phyloP scores from a whole-genome alignment of 2,113 vertebrate species.

The Colinus virginianus region DNA sequence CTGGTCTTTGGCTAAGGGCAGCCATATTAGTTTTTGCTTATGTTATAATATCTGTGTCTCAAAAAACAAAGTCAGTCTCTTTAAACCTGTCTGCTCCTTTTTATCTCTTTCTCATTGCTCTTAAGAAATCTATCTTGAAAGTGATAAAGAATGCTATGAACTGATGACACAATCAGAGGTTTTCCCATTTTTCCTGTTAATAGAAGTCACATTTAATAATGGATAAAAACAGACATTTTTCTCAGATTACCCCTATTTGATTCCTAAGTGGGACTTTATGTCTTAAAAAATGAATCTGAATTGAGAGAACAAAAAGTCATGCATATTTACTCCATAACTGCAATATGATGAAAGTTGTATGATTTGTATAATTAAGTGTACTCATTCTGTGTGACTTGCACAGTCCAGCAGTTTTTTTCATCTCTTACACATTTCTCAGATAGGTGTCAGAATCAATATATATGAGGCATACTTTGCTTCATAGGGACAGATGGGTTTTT shows the following conservation, averaged over 20 bases:
- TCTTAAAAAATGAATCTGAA: neutral
- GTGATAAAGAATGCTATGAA: neutral
- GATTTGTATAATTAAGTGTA: neutral
- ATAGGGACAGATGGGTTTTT: neutral
- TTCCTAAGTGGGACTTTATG: neutral
- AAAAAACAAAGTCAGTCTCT: neutral
- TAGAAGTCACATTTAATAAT: neutral
- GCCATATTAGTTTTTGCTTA: neutral
- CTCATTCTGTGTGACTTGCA: neutral
- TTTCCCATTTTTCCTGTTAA: neutral
- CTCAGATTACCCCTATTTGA: neutral
- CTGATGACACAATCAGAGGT: neutral
- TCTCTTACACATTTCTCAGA: neutral
- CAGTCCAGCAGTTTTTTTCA: neutral
- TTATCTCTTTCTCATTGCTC: neutral
- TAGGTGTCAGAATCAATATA: neutral
- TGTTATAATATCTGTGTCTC: neutral
- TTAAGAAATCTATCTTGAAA: neutral
- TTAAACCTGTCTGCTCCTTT: neutral
- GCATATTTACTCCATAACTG: neutral
- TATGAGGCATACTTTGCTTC: neutral
- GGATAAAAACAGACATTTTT: neutral
- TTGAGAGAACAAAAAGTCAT: neutral
- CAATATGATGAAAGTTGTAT: neutral
- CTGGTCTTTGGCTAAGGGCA: neutral